Conservation (phyloP, 2,113 vertebrate genomes). For the Eolophus roseicapilla region DNA sequence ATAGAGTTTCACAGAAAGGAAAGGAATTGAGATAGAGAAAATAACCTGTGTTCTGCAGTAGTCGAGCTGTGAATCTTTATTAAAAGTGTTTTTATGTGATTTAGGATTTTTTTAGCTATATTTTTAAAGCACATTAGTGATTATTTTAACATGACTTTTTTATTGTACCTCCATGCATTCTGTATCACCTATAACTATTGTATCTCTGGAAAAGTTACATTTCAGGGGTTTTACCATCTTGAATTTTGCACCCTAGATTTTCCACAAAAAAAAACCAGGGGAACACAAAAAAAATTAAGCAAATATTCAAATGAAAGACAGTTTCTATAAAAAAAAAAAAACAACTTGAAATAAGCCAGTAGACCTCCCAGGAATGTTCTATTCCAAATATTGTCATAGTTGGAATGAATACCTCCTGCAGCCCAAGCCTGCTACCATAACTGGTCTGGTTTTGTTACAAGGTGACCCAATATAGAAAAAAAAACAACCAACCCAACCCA, state of each 20-base stretch:
- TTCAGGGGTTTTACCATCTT: background rate
- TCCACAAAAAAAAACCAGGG: background rate
- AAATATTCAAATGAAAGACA: background rate
- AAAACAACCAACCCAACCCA: background rate
- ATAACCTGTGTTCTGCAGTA: background rate
- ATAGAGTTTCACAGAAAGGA: background rate
- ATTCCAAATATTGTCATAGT: constrained; percentile 4
- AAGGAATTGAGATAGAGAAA: background rate
- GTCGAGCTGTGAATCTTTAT: background rate
- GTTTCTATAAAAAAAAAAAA: background rate
- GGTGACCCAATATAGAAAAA: background rate
- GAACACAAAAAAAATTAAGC: background rate
- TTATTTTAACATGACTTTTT: background rate
- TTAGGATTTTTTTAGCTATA: background rate
- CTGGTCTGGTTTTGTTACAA: constrained; percentile 1
- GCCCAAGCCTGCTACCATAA: constrained; percentile 20
- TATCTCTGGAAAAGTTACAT: background rate
- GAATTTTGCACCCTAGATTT: background rate
- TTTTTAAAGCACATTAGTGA: background rate
- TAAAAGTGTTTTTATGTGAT: background rate
- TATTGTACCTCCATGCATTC: background rate
- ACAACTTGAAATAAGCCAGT: constrained; percentile 33
- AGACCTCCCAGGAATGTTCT: constrained; percentile 23
- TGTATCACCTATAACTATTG: background rate
- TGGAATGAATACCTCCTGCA: constrained; percentile 12